Evolutionary conservation across 2,888 invertebrate species (phyloP).

Genomic region (Acleris holmiana): DNA sequence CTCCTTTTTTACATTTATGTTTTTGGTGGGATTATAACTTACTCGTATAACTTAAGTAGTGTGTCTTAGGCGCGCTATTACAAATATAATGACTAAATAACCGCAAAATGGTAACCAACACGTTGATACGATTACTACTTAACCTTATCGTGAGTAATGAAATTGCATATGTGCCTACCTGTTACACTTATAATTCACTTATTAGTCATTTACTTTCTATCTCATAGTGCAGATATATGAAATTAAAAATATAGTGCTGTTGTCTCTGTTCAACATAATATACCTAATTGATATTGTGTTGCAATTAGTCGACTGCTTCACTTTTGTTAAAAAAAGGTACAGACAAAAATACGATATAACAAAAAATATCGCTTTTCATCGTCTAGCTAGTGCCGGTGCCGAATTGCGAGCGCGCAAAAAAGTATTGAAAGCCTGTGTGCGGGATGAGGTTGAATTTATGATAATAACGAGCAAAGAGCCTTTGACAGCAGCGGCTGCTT

Average conservation of each 20-base stretch:
- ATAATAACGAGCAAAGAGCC: conserved; percentile 26
- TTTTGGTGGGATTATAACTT: too few relatives aligned
- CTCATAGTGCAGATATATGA: background rate
- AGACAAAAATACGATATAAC: too few relatives aligned
- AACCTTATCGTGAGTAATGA: too few relatives aligned
- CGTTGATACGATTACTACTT: too few relatives aligned
- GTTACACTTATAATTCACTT: background rate
- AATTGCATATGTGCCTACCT: too few relatives aligned
- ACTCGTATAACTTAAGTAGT: too few relatives aligned
- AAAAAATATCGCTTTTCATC: background rate
- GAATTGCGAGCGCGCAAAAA: background rate
- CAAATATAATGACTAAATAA: too few relatives aligned
- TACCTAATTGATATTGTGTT: background rate
- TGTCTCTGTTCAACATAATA: background rate
- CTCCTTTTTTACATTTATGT: too few relatives aligned
- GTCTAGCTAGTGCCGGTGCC: background rate
- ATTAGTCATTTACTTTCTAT: background rate
- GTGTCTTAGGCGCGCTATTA: too few relatives aligned
- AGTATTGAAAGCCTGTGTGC: conserved; percentile 11
- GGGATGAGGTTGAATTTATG: conserved; percentile 11
- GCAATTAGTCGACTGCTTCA: too few relatives aligned
- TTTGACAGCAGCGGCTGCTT: conserved; percentile 29
- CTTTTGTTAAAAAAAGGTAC: too few relatives aligned
- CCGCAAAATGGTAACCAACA: too few relatives aligned
- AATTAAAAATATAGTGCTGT: background rate